Percentiles rank a stretch among this genome's conserved stretches.
These are phyloP conservation scores for Nematostella vectensis DNA, from an alignment of 92 coral and sea anemone genomes.

Conservation along the genomic window DNA sequence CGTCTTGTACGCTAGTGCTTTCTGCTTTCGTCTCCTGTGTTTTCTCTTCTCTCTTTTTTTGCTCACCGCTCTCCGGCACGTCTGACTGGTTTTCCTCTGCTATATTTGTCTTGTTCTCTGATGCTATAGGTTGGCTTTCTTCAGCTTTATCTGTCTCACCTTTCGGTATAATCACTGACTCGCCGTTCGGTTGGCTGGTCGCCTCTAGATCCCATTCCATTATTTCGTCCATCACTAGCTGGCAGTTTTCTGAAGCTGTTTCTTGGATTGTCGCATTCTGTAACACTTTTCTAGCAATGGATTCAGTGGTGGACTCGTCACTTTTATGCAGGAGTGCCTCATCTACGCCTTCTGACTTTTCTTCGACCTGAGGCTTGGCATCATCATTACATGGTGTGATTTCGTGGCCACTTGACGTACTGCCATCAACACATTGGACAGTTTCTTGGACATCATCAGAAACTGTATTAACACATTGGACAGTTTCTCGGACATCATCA, in stretches of 20 bases:
- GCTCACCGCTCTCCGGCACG: neutral
- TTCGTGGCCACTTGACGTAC: no score
- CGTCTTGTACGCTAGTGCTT: neutral
- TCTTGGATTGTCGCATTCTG: neutral
- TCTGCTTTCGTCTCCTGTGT: neutral
- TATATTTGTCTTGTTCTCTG: neutral
- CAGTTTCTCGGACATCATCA: no score
- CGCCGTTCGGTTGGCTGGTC: neutral
- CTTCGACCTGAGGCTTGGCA: no score
- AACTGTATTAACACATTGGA: no score
- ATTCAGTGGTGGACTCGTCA: no score
- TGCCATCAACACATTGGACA: no score
- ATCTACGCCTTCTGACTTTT: no score
- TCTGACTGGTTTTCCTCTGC: neutral
- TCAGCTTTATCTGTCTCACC: neutral
- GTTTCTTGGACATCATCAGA: no score
- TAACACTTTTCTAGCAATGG: no score
- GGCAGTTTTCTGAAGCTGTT: slow-evolving; percentile 1
- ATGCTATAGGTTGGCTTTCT: neutral
- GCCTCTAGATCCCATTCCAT: neutral
- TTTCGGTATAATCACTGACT: no score
- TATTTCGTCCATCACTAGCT: neutral
- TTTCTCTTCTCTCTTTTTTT: neutral
- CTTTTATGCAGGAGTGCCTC: no score
- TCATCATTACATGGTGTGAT: no score